Conservation (phyloP, 2,113 vertebrate genomes). For the Serranochromis macrocephalus region DNA sequence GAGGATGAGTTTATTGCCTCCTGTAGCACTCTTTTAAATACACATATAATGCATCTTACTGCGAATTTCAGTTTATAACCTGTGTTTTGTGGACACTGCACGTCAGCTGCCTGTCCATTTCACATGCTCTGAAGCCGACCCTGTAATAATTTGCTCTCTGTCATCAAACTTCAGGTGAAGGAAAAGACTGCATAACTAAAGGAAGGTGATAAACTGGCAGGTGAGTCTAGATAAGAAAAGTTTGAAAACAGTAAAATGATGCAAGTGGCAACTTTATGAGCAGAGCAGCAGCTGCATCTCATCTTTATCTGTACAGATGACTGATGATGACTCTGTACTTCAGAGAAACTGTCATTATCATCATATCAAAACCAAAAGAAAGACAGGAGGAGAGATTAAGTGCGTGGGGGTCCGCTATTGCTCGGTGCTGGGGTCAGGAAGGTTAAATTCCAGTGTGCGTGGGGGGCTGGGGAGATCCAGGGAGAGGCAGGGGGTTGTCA, state of each 20-base stretch:
- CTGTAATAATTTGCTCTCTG: background rate
- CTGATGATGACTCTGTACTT: background rate
- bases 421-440: conserved; percentile 33
- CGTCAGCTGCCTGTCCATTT: background rate
- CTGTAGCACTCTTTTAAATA: background rate
- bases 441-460: conserved; percentile 63
- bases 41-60: background rate
- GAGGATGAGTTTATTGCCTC: background rate
- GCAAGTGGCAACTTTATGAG: background rate
- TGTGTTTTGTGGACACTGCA: background rate
- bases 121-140: background rate
- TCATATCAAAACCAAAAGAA: conserved; percentile 21
- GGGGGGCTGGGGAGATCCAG: conserved; percentile 37
- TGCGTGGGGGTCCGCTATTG: conserved; percentile 13
- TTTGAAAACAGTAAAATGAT: background rate
- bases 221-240: background rate
- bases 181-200: background rate
- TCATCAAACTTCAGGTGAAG: background rate
- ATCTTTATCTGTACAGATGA: background rate
- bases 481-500: conserved; percentile 32
- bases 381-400: conserved; percentile 10
- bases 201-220: background rate
- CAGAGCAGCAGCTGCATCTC: conserved; percentile 19
- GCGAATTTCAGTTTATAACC: background rate
- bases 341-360: background rate